These are phyloP conservation scores for Limnephilus marmoratus DNA, from an alignment of 2,888 invertebrate genomes.

Conservation along the genomic window DNA sequence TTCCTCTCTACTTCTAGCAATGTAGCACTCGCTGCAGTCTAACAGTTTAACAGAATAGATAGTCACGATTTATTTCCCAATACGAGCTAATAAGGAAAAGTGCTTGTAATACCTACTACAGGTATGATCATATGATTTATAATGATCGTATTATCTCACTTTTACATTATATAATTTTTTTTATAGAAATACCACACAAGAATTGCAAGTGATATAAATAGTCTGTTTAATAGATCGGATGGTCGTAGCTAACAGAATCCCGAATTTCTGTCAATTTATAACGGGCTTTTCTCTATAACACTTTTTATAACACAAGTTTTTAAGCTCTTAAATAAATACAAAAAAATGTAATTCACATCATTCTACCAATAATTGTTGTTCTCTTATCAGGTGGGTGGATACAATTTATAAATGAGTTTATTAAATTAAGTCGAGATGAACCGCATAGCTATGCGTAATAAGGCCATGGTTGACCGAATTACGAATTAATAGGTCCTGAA, in stretches of 20 bases:
- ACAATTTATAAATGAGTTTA: neutral
- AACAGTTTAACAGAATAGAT: neutral
- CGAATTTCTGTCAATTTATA: no score
- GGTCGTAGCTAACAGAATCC: no score
- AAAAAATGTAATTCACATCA: no score
- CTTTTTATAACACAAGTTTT: no score
- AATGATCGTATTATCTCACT: neutral
- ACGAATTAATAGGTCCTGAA: neutral
- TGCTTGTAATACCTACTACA: neutral
- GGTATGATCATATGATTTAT: neutral
- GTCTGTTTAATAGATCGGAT: neutral
- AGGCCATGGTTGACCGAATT: neutral
- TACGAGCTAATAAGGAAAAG: neutral
- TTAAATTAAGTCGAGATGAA: neutral
- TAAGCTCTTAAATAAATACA: no score
- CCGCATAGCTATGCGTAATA: neutral
- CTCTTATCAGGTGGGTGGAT: neutral
- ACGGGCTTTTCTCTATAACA: no score
- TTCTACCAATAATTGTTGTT: no score
- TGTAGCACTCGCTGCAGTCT: neutral
- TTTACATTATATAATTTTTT: neutral
- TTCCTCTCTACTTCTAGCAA: neutral
- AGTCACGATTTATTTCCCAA: conserved; percentile 35
- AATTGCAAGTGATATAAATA: neutral
- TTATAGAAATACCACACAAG: neutral